A percentile compares a stretch with the other conserved stretches of the same genome.
phyloP scores from a whole-genome alignment of 2,888 invertebrate genomes.

The Coenonympha glycerion region DNA sequence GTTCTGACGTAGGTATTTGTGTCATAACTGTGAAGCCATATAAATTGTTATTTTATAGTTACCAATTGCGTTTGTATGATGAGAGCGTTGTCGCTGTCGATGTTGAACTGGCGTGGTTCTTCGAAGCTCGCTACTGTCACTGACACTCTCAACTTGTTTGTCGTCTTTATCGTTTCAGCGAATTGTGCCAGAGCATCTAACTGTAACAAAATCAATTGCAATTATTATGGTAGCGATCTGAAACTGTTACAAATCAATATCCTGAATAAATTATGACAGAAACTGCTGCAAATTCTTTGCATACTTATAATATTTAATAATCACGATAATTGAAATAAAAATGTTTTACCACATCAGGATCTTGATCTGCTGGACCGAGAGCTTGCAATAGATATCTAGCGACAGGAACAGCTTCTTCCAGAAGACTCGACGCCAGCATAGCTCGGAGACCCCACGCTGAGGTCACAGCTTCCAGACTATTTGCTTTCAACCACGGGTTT shows the following conservation, averaged over 20 bases:
- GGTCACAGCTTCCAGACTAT: conserved; percentile 80
- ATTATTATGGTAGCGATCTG: too few relatives aligned
- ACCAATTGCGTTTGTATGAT: conserved; percentile 88
- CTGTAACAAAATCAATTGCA: conserved; percentile 37
- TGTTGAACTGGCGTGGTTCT: conserved; percentile 77
- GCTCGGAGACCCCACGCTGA: conserved; percentile 92
- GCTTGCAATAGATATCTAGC: conserved; percentile 55
- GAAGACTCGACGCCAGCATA: conserved; percentile 63
- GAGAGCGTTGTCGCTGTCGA: conserved; percentile 85
- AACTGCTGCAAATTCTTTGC: too few relatives aligned
- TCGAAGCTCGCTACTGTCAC: conserved; percentile 62
- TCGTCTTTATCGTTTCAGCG: conserved; percentile 48
- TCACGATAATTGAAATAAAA: neutral
- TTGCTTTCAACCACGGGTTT: conserved; percentile 62
- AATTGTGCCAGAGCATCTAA: conserved; percentile 69
- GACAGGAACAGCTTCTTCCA: conserved; percentile 56
- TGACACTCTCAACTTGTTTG: conserved; percentile 56
- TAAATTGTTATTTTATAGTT: conserved; percentile 30
- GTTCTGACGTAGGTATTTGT: too few relatives aligned
- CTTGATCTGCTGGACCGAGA: conserved; percentile 47
- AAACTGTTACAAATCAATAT: too few relatives aligned
- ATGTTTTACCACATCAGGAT: conserved; percentile 57
- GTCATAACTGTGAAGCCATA: too few relatives aligned
- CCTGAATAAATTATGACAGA: too few relatives aligned
- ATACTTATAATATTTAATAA: neutral